These are phyloP conservation scores for Beris chalybata DNA, from an alignment of 2,888 invertebrate species.

Conservation along the genomic window DNA sequence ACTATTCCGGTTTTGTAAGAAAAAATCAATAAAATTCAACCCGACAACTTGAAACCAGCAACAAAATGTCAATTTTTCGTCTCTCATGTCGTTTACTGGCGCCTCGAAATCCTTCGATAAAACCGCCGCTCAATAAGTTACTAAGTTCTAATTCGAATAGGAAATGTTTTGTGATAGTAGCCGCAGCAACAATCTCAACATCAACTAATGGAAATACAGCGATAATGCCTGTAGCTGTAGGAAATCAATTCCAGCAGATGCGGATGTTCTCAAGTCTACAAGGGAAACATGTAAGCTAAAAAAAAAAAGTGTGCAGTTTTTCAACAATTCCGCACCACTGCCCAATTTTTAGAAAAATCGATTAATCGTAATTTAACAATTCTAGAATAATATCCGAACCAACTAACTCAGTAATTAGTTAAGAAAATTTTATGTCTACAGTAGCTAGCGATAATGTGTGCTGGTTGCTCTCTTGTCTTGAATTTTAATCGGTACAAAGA, in stretches of 20 bases:
- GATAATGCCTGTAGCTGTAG: neutral
- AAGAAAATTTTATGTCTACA: too few relatives aligned
- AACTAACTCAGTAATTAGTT: too few relatives aligned
- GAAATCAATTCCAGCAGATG: constrained; percentile 12
- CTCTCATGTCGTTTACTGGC: constrained; percentile 15
- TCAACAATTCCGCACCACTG: neutral
- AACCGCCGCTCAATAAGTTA: constrained; percentile 11
- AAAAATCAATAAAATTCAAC: too few relatives aligned
- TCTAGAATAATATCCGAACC: too few relatives aligned
- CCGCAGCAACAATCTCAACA: constrained; percentile 28
- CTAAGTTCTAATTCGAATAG: constrained; percentile 15
- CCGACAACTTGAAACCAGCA: neutral
- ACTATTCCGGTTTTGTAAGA: too few relatives aligned
- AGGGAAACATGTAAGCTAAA: constrained; percentile 30
- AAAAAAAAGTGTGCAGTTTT: neutral
- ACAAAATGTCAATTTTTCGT: constrained; percentile 20
- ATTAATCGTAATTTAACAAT: neutral
- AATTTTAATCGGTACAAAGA: too few relatives aligned
- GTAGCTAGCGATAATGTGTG: too few relatives aligned
- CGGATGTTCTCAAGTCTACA: constrained; percentile 34
- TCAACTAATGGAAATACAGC: neutral
- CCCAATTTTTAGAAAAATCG: constrained; percentile 6
- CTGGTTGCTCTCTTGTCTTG: too few relatives aligned
- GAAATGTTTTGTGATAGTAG: constrained; percentile 30
- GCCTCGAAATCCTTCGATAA: constrained; percentile 16